Conservation (phyloP, 2,888 invertebrate genomes). For the Brachyptera putata region DNA sequence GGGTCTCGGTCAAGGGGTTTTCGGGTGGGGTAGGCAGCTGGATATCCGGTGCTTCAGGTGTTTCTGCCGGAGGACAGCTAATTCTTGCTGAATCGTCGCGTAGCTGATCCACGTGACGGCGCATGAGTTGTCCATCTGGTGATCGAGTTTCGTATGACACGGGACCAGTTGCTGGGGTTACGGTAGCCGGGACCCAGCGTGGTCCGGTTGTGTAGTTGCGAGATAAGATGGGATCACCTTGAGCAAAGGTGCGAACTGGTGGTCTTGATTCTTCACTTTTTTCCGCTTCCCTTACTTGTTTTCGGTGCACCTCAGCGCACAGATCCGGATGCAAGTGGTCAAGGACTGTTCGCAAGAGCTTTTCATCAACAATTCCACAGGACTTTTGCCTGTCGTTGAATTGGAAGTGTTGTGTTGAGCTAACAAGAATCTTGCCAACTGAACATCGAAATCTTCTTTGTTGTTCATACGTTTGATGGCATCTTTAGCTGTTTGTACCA, state of each 20-base stretch:
- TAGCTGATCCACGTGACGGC: slow-evolving; percentile 32
- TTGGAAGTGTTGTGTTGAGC: slow-evolving; percentile 32
- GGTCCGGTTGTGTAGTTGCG: slow-evolving; percentile 24
- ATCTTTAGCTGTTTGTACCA: slow-evolving; percentile 35
- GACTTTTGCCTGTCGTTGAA: slow-evolving; percentile 30
- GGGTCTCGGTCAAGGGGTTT: not conserved
- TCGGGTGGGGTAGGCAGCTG: not conserved
- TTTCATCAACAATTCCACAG: slow-evolving; percentile 32
- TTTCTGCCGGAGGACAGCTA: not conserved
- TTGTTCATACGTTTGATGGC: slow-evolving; percentile 29
- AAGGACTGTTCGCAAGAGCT: slow-evolving; percentile 28
- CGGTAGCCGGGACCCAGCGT: slow-evolving; percentile 30
- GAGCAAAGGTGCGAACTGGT: not conserved
- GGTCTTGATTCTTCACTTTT: not conserved
- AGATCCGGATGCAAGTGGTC: slow-evolving; percentile 23
- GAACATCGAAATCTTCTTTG: slow-evolving; percentile 25
- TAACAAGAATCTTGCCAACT: slow-evolving; percentile 30
- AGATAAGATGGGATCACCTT: not conserved
- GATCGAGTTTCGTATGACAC: slow-evolving; percentile 28
- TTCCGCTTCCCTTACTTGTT: not conserved
- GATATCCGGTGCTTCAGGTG: not conserved
- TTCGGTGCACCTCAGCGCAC: not conserved
- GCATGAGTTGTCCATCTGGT: slow-evolving; percentile 8
- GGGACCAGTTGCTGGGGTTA: slow-evolving; percentile 29
- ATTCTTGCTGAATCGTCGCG: too few species aligned